Percentiles rank a stretch among this genome's conserved stretches.
phyloP scores from a whole-genome alignment of 2,113 vertebrate genomes.

The Notiomystis cincta region DNA sequence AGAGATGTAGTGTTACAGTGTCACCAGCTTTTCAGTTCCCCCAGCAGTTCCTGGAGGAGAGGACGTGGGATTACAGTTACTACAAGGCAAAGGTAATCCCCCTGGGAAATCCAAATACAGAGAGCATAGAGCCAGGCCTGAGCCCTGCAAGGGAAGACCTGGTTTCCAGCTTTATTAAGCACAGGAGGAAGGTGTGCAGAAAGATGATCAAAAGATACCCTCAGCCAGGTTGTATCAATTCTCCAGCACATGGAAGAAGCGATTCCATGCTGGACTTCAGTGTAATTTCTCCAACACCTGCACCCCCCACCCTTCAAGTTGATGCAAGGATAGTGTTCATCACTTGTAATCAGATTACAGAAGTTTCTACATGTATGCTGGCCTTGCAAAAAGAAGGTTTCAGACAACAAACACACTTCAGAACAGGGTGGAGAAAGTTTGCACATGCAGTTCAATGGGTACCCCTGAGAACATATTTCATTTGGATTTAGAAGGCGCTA shows the following conservation, averaged over 20 bases:
- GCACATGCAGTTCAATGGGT: background rate
- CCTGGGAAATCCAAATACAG: background rate
- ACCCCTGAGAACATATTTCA: background rate
- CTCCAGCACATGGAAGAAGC: accelerated
- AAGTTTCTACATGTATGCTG: background rate
- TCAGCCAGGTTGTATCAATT: background rate
- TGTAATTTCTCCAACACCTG: background rate
- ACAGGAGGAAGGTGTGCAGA: background rate
- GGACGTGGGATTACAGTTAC: background rate
- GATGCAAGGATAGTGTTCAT: background rate
- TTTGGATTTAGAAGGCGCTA: background rate
- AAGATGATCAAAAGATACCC: background rate
- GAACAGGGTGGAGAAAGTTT: background rate
- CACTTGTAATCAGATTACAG: background rate
- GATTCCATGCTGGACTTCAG: accelerated
- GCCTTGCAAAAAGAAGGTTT: background rate
- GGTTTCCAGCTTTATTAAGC: background rate
- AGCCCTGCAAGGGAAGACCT: background rate
- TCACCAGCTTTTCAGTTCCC: background rate
- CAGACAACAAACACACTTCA: background rate
- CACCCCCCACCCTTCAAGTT: no score
- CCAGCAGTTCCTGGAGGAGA: background rate
- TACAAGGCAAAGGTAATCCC: background rate
- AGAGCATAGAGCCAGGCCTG: background rate
- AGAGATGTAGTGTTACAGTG: background rate